phyloP scores from a whole-genome alignment of 2,113 vertebrate species.

The Rana temporaria region DNA sequence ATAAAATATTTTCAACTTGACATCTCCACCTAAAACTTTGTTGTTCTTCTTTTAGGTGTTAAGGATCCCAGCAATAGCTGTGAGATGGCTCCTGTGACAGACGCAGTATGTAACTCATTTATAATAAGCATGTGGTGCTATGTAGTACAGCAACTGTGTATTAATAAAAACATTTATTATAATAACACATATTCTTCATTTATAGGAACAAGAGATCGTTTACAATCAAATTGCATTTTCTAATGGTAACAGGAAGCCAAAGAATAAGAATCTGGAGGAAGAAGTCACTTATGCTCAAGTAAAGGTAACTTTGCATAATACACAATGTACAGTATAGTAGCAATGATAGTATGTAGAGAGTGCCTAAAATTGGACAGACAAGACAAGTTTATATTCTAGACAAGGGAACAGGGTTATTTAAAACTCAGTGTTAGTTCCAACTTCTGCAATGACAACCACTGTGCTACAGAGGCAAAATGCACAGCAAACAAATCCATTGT shows the following conservation, averaged over 20 bases:
- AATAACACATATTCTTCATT: background rate
- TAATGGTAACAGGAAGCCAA: background rate
- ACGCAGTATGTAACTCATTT: background rate
- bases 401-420: too few relatives aligned
- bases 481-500: too few relatives aligned
- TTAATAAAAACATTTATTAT: background rate
- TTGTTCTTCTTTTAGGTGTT: background rate
- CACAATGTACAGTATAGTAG: too few relatives aligned
- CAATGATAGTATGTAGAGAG: too few relatives aligned
- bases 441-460: too few relatives aligned
- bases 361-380: too few relatives aligned
- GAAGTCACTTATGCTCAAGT: constrained; percentile 14
- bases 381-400: too few relatives aligned
- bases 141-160: background rate
- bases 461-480: too few relatives aligned
- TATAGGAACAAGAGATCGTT: background rate
- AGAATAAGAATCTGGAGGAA: background rate
- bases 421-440: too few relatives aligned
- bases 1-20: too few relatives aligned
- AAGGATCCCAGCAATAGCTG: background rate
- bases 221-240: background rate
- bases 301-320: background rate
- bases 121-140: background rate
- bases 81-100: constrained; percentile 4
- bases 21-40: too few relatives aligned